Percentiles rank a stretch among this genome's conserved stretches.
These are phyloP conservation scores for Hydroisotoma schaefferi DNA, from an alignment of 2,888 invertebrate species.

Conservation along the genomic window DNA sequence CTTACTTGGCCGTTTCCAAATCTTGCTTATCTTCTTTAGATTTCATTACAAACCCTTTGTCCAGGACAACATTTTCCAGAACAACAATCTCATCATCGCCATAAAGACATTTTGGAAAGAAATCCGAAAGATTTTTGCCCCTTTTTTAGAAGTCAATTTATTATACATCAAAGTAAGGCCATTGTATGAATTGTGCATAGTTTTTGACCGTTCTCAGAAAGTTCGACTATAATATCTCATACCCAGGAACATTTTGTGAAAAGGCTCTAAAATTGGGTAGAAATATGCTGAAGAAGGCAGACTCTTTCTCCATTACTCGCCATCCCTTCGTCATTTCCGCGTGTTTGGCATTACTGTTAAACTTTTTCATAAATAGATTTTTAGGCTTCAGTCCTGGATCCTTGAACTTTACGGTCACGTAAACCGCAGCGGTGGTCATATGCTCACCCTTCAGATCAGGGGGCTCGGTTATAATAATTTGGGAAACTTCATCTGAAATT, in stretches of 20 bases:
- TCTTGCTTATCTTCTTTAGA: constrained; percentile 20
- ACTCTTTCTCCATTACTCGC: constrained; percentile 27
- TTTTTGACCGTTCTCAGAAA: too few relatives aligned
- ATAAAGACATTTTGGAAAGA: constrained; percentile 29
- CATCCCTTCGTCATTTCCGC: background rate
- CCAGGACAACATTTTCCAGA: constrained; percentile 26
- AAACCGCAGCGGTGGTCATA: constrained; percentile 5
- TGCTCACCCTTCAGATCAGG: constrained; percentile 21
- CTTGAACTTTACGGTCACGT: constrained; percentile 20
- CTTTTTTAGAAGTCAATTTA: too few relatives aligned
- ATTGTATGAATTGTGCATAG: too few relatives aligned
- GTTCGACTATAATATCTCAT: too few relatives aligned
- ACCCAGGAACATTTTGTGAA: constrained; percentile 19
- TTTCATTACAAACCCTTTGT: constrained; percentile 21
- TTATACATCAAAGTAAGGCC: too few relatives aligned
- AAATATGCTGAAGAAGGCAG: constrained; percentile 17
- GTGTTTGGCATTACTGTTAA: constrained; percentile 1
- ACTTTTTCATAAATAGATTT: constrained; percentile 25
- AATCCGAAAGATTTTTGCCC: constrained; percentile 7
- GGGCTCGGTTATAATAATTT: constrained; percentile 6
- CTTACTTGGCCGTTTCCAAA: constrained; percentile 27
- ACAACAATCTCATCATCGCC: constrained; percentile 27
- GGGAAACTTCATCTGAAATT: constrained; percentile 12
- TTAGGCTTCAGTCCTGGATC: constrained; percentile 6
- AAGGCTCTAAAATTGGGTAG: constrained; percentile 18